Evolutionary conservation across 2,113 vertebrate genomes (phyloP), one percentile per base, ranked within the genome.

Genomic region (Sander vitreus): DNA sequence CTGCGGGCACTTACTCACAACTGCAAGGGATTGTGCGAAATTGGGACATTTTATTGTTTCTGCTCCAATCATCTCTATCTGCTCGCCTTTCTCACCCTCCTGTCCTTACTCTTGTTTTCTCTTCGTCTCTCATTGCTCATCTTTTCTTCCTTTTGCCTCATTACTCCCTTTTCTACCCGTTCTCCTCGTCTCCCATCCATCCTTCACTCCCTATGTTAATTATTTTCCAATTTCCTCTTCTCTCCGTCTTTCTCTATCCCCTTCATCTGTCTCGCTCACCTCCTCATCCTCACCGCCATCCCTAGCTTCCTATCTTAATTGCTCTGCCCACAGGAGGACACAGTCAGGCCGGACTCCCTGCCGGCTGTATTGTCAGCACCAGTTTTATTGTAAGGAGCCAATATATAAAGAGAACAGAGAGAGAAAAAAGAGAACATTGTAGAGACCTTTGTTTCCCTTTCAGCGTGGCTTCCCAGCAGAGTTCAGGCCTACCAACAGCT

Each of bases 1-100:
- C 76, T 58, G 60, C 25, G 71, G 72, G 78, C 71, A 73, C 74
- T 88, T 69, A 62, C 82, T 68, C 80, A 78, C 75, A 66, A 63
- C 69, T 89, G 85, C 81, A 79, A 80, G 53, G 86, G 85, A 89
- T 90, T 91, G 74, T 85, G 87, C 83, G 81, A 90, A 88, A 91
- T 68, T 83, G 73, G 74, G 71, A 77, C 80, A 74, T 90, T 88
- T 84, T 64, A 80, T 88, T 87, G 76, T 90, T 84, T 85, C 75
- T 81, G 79, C 68, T 76, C 51, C 73, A 83, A 79, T 89, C 86
- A 50, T 47, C 60, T 74, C 66, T 81, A 87, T 88, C 73, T 54
- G 50, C 33, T 14, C 36, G 21, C 33, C 45, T 69, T 68, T 55
- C 47, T 62, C 65, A 10, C 23, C 58, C 63, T 69, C 43, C 19